Base-by-base conservation (phyloP, 2,888 invertebrate species). In the Hedya salicella region DNA sequence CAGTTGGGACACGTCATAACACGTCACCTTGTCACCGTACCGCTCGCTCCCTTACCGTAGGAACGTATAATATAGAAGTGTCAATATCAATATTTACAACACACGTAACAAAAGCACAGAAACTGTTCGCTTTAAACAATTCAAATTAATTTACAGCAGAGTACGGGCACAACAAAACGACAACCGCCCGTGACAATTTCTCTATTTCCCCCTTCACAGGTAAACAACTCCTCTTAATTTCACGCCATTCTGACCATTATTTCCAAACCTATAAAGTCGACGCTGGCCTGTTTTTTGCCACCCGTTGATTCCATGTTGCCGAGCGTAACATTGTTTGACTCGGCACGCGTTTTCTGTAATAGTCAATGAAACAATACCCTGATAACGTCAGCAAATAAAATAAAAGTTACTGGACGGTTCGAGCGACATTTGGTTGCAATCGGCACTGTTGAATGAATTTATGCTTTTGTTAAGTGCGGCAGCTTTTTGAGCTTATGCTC, bases 281-380 rank as follows among this genome's bases (percentile, higher is more conserved):
- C 42, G 46, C 40, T 49, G 14, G 30, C 16, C 1, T 17, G 53
- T 6, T 25, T 32, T 48, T 61, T 48, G 25, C 42, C 19, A 6
- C n/a, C 19, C 36, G 52, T 54, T 61, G 60, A 48, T 54, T 65
- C 52, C 52, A 36, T 60, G 54, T 32, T 40, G 19, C 48, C 30
- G 53, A 53, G 60, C 54, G 61, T 54, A 66, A 66, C 66, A 42
- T 49, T 61, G 66, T 66, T 66, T 66, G 60, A 61, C 60, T 66
- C 60, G 49, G 49, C 56, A 48, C 56, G 53, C 68, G 52, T 62
- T 67, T 68, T 56, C 70, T 39, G 72, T 78, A 79, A 82, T 81
- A 78, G 79, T 79, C 77, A 73, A 68, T 68, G 72, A 71, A 79
- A 79, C 77, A 81, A 79, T 76, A 70, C 67, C 32, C 68, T 71